Evolutionary conservation across 1,140 invertebrate genomes (phyloP).

Genomic region (Brachionus rubens): DNA sequence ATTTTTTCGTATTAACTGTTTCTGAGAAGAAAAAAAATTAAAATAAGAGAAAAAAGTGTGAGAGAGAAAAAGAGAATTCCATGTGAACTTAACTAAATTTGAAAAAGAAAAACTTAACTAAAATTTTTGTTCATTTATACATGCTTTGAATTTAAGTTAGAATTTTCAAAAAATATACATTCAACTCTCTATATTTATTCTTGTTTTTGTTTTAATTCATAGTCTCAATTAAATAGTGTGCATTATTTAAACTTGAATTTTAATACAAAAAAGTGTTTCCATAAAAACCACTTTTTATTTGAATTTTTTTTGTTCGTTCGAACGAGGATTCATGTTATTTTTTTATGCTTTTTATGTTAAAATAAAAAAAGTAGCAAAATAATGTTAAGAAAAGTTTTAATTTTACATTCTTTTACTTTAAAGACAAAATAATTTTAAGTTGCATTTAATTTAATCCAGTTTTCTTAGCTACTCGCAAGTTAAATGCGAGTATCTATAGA

Average conservation of each 20-base stretch:
- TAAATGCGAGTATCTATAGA: too few relatives aligned
- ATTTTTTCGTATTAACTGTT: background rate
- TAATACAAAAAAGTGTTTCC: background rate
- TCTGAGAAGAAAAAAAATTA: background rate
- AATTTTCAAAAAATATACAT: too few relatives aligned
- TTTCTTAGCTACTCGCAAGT: background rate
- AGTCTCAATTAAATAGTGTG: too few relatives aligned
- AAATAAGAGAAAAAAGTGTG: background rate
- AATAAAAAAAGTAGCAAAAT: too few relatives aligned
- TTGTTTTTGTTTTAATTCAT: too few relatives aligned
- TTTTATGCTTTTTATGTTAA: background rate
- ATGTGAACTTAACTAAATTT: conserved; percentile 39
- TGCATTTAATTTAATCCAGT: background rate
- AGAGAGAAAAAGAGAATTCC: conserved; percentile 8
- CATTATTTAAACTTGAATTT: conserved; percentile 26
- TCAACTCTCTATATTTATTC: too few relatives aligned
- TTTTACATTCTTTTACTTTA: too few relatives aligned
- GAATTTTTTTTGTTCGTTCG: background rate
- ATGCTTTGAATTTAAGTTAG: conserved; percentile 1
- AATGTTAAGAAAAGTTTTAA: too few relatives aligned
- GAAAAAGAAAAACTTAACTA: background rate
- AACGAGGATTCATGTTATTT: background rate
- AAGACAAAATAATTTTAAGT: background rate
- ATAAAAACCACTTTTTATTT: background rate
- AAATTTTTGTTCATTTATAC: background rate